phyloP scores from a whole-genome alignment of 2,888 invertebrate species.

The Xanthia icteritia region DNA sequence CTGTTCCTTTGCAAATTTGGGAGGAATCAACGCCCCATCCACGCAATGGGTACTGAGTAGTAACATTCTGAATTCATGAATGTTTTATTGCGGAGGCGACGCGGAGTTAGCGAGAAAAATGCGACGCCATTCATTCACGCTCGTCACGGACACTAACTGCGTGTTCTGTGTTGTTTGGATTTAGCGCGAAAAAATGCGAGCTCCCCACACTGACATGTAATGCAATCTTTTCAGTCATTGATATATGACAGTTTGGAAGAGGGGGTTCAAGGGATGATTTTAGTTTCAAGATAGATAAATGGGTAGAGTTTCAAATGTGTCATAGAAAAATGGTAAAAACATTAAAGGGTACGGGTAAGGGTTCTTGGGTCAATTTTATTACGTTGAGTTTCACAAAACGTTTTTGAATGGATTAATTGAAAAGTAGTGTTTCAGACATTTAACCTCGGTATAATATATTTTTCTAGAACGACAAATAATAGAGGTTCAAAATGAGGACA shows the following conservation, averaged over 20 bases:
- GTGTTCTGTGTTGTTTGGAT: constrained; percentile 86
- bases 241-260: constrained; percentile 69
- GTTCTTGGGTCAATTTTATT: neutral
- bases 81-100: constrained; percentile 86
- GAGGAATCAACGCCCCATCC: constrained; percentile 76
- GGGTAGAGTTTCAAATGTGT: constrained; percentile 35
- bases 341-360: neutral
- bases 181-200: constrained; percentile 82
- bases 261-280: constrained; percentile 40
- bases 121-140: constrained; percentile 85
- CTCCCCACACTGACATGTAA: constrained; percentile 74
- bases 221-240: constrained; percentile 80
- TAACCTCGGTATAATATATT: neutral
- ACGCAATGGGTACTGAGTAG: constrained; percentile 80
- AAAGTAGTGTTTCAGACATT: neutral
- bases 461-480: constrained; percentile 2
- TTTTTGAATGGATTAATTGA: neutral
- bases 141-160: constrained; percentile 88
- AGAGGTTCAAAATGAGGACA: neutral
- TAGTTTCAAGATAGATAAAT: constrained; percentile 40
- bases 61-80: constrained; percentile 87
- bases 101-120: constrained; percentile 87
- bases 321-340: constrained; percentile 4
- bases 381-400: neutral
- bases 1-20: constrained; percentile 74